Conservation (phyloP, 2,797 vertebrate genomes). For the Acanthopagrus latus region DNA sequence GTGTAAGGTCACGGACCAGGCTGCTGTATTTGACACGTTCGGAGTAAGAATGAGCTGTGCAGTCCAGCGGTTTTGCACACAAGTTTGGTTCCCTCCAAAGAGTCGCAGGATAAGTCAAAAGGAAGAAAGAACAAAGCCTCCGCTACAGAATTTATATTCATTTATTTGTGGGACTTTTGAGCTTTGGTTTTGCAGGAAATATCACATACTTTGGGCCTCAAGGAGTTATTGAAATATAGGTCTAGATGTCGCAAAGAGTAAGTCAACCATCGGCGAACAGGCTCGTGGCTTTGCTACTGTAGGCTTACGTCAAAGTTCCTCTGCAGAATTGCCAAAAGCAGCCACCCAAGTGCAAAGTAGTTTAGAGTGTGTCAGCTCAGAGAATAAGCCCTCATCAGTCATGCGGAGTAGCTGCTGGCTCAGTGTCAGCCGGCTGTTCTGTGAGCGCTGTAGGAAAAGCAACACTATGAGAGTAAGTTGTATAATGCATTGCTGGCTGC, state of each 20-base stretch:
- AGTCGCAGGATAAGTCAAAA: neutral
- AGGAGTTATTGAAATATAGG: neutral
- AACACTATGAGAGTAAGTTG: constrained; percentile 3
- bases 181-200: neutral
- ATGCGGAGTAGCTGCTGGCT: constrained; percentile 36
- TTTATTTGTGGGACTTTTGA: too few species aligned
- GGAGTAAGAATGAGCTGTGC: too few species aligned
- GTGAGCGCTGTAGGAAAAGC: neutral
- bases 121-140: too few species aligned
- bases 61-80: too few species aligned
- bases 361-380: constrained; percentile 40
- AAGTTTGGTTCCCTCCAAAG: neutral
- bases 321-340: constrained; percentile 17
- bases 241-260: neutral
- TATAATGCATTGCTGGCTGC: neutral
- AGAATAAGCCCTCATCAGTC: constrained; percentile 46
- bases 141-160: too few species aligned
- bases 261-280: neutral
- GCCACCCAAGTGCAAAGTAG: constrained; percentile 33
- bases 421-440: constrained; percentile 3
- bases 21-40: too few species aligned
- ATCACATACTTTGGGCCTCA: too few species aligned
- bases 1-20: too few species aligned
- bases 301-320: neutral
- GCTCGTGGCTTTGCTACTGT: neutral